phyloP scores from a whole-genome alignment of 2,113 vertebrate genomes.

The Microcebus griseorufus region DNA sequence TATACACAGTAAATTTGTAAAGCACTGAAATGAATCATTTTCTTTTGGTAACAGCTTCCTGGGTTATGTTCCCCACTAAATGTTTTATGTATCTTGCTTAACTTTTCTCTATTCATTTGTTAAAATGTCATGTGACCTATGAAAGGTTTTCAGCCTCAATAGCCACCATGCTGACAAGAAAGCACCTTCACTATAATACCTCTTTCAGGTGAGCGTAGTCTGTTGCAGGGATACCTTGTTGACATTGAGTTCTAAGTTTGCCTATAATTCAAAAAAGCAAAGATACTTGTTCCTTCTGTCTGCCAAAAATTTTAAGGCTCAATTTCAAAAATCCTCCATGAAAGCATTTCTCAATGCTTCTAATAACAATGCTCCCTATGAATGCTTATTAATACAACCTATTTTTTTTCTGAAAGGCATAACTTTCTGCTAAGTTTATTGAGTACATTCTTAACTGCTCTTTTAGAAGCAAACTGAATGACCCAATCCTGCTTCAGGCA shows the following conservation, averaged over 20 bases:
- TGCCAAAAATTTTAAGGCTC: neutral
- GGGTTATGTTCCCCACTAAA: neutral
- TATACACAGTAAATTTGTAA: neutral
- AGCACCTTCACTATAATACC: neutral
- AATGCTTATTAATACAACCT: neutral
- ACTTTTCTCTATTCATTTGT: neutral
- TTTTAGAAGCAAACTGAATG: neutral
- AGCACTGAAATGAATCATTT: neutral
- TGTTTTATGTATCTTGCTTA: neutral
- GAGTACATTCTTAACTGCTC: neutral
- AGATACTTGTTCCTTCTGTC: neutral
- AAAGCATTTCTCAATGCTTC: neutral
- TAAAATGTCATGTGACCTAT: neutral
- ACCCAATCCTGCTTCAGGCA: neutral
- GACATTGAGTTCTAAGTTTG: conserved; percentile 69
- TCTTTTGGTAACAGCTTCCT: neutral
- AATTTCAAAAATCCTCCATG: neutral
- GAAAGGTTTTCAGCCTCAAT: neutral
- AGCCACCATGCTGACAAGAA: neutral
- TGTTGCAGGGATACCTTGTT: conserved; percentile 52
- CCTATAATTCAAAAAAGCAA: conserved; percentile 59
- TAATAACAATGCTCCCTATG: neutral
- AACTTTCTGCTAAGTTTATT: neutral
- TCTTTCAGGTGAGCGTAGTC: conserved; percentile 67
- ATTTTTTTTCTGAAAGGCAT: neutral